Conservation (phyloP, 1,140 invertebrate species). For the Panagrolaimus sp. region DNA sequence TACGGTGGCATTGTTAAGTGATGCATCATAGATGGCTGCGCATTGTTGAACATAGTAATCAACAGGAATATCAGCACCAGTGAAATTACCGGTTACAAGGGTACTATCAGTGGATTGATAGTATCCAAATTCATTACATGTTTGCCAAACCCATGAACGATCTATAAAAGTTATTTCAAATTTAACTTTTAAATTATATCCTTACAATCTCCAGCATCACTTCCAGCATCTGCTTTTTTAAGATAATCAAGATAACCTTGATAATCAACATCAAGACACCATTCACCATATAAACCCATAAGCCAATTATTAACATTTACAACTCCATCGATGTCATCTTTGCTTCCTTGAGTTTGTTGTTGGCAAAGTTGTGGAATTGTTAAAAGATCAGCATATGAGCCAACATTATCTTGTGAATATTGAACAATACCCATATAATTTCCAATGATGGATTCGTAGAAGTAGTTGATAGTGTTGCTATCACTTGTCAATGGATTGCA, state of each 20-base stretch:
- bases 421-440: conserved; percentile 18
- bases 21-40: background rate
- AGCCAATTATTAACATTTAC: background rate
- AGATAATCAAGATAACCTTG: background rate
- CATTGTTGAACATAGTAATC: conserved; percentile 7
- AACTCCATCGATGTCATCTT: conserved; percentile 25
- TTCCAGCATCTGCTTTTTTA: background rate
- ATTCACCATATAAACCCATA: background rate
- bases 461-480: conserved; percentile 26
- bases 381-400: background rate
- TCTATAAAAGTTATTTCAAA: background rate
- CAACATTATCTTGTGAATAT: background rate
- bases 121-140: conserved; percentile 88
- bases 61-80: background rate
- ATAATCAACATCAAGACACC: background rate
- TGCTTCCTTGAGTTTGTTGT: background rate
- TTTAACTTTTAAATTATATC: background rate
- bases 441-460: conserved; percentile 28
- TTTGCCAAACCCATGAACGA: conserved; percentile 76
- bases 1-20: background rate
- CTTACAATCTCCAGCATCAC: background rate
- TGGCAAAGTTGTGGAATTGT: conserved; percentile 16
- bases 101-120: conserved; percentile 74
- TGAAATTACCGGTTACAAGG: background rate
- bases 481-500: conserved; percentile 30